Base-by-base conservation (phyloP, 2,888 invertebrate species). In the Dilophus febrilis region DNA sequence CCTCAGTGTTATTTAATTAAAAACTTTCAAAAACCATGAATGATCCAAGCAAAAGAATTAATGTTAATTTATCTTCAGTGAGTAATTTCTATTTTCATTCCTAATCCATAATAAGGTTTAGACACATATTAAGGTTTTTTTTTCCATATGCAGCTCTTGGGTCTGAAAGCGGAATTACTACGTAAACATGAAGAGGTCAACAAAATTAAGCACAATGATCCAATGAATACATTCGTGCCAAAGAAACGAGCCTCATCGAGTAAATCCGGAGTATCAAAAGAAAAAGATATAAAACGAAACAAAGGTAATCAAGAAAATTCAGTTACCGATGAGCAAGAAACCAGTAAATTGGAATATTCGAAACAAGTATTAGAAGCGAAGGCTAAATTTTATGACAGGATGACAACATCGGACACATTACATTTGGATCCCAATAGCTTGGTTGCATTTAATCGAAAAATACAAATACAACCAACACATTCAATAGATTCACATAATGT, bases 151-250 rank as follows among this genome's bases (percentile, higher is more conserved):
- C 54, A 76, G 70, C 55, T 86, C 38, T 61, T 86, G n/a, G 83
- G 80, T 52, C 65, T 94, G 44, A 91, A 91, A 65, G 91, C 92
- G 1, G 92, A 94, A 61, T 66, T 94, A 13, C 58, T 83, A 35
- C 71, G 81, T 45, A 92, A 92, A 59, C 83, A 88, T 61, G 77
- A 82, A 50, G 88, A 91, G 61, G 76, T 85, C 2, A 65, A 68
- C 42, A 72, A 74, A 53, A 74, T 74, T 6, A 83, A 76, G 52
- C 61, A 64, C 18, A 52, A 64, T 2, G 66, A 71, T 3, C 60
- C 65, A 41, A 56, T 71, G 48, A 68, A 68, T 39, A 64, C 65
- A 42, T 68, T 65, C 42, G 64, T 65, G 38, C 65, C 69, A 4
- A 55, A 58, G 22, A 58, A 57, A 31, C 37, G 46, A 4, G 41